phyloP scores from a whole-genome alignment of 2,888 invertebrate species.

The Metalampra italica region DNA sequence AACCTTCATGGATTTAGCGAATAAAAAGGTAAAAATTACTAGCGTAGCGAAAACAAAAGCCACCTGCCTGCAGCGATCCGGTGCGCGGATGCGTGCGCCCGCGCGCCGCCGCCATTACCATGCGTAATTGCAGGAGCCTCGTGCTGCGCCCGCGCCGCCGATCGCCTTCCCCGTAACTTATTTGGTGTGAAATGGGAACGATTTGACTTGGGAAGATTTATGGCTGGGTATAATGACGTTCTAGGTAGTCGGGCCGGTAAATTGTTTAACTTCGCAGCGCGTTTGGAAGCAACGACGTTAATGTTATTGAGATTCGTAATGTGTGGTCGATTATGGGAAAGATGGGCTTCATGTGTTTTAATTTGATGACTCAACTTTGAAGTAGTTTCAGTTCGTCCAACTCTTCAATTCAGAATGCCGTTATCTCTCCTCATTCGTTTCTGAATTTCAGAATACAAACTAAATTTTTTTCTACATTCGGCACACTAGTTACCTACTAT shows the following conservation, averaged over 20 bases:
- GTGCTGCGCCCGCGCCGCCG: slow-evolving; percentile 26
- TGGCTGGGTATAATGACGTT: slow-evolving; percentile 50
- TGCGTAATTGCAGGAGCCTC: slow-evolving; percentile 49
- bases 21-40: neutral
- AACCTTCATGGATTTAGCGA: neutral
- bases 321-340: slow-evolving; percentile 4
- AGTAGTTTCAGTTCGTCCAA: neutral
- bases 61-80: neutral
- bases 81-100: slow-evolving; percentile 23
- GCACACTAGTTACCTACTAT: too few relatives aligned
- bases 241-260: slow-evolving; percentile 26
- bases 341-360: neutral
- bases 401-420: too few relatives aligned
- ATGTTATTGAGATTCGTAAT: slow-evolving; percentile 1
- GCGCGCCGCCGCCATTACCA: slow-evolving; percentile 46
- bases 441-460: too few relatives aligned
- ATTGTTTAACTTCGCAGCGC: slow-evolving; percentile 24
- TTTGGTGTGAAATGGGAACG: slow-evolving; percentile 71
- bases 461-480: too few relatives aligned
- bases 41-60: neutral
- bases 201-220: slow-evolving; percentile 65
- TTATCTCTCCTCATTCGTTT: neutral
- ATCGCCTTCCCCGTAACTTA: slow-evolving; percentile 51
- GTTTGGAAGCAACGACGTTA: neutral
- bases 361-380: neutral